These are phyloP conservation scores for Fragariocoptes setiger DNA, from an alignment of 1,140 invertebrate species.

Conservation along the genomic window DNA sequence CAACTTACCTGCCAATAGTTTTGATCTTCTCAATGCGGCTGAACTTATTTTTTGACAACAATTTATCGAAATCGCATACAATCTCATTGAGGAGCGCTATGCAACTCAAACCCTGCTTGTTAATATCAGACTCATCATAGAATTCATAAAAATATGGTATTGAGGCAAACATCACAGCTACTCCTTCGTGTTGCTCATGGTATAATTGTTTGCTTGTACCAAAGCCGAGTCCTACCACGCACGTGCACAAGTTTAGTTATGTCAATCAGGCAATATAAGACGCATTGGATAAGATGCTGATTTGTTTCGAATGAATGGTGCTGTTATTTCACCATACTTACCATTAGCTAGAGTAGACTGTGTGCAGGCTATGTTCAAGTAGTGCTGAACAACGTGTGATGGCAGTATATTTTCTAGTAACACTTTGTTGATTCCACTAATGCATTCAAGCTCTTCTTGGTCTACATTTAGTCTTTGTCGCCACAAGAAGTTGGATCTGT, in stretches of 20 bases:
- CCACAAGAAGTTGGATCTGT: constrained; percentile 63
- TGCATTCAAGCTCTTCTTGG: constrained; percentile 72
- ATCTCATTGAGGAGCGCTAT: constrained; percentile 81
- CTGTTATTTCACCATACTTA: background rate
- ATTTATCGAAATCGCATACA: constrained; percentile 88
- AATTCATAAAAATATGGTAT: constrained; percentile 97
- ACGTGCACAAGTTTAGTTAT: background rate
- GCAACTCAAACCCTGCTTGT: constrained; percentile 81
- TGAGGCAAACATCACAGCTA: constrained; percentile 88
- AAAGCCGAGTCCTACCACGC: background rate
- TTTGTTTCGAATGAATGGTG: too few species aligned
- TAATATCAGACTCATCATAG: constrained; percentile 86
- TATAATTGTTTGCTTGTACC: constrained; percentile 37
- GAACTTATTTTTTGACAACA: constrained; percentile 71
- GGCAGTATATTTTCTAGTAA: constrained; percentile 85
- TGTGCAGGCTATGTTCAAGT: constrained; percentile 30
- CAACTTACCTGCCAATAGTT: constrained; percentile 43
- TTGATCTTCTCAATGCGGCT: constrained; percentile 93
- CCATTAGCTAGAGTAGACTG: background rate
- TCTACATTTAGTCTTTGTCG: constrained; percentile 61
- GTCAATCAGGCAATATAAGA: background rate
- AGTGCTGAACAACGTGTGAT: constrained; percentile 74
- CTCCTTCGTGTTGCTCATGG: constrained; percentile 66
- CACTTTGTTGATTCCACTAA: constrained; percentile 70
- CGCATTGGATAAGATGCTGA: too few species aligned